Conservation (phyloP, 2,113 vertebrate species). For the Meriones unguiculatus region DNA sequence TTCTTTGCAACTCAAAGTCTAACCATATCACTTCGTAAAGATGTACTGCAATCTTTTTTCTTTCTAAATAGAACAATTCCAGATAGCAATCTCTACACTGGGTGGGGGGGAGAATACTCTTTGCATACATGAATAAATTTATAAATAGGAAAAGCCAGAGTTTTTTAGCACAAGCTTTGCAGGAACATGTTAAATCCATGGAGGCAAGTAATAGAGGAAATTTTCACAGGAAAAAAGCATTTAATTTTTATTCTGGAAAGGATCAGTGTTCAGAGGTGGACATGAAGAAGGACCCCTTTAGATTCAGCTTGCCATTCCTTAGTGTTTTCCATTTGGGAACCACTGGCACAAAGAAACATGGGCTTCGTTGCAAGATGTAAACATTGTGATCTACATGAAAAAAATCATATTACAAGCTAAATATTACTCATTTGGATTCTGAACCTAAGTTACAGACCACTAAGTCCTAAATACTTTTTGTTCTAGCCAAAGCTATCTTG, state of each 20-base stretch:
- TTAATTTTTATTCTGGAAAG: slow-evolving; percentile 5
- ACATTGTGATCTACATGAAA: slow-evolving; percentile 66
- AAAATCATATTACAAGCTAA: slow-evolving; percentile 72
- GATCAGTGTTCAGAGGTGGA: neutral
- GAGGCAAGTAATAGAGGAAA: neutral
- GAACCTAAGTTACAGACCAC: slow-evolving; percentile 70
- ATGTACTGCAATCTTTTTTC: neutral
- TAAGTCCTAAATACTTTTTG: slow-evolving; percentile 72
- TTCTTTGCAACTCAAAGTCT: slow-evolving; percentile 43
- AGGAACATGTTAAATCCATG: neutral
- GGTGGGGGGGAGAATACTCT: neutral
- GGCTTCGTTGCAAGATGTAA: slow-evolving; percentile 66
- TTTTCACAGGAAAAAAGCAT: slow-evolving; percentile 42
- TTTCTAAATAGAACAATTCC: slow-evolving; percentile 29
- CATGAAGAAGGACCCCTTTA: neutral
- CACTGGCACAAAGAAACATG: slow-evolving; percentile 48
- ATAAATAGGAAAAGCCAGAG: neutral
- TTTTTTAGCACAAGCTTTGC: neutral
- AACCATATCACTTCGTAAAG: slow-evolving; percentile 14
- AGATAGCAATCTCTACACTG: neutral
- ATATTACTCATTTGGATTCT: slow-evolving; percentile 66
- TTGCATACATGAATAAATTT: slow-evolving; percentile 12
- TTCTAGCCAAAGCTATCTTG: slow-evolving; percentile 63
- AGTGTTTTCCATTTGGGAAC: slow-evolving; percentile 19
- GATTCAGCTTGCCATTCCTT: neutral